A percentile compares a stretch with the other conserved stretches of the same genome.
Conservation (phyloP, 2,797 vertebrate genomes). For the Sebastes vulpes region DNA sequence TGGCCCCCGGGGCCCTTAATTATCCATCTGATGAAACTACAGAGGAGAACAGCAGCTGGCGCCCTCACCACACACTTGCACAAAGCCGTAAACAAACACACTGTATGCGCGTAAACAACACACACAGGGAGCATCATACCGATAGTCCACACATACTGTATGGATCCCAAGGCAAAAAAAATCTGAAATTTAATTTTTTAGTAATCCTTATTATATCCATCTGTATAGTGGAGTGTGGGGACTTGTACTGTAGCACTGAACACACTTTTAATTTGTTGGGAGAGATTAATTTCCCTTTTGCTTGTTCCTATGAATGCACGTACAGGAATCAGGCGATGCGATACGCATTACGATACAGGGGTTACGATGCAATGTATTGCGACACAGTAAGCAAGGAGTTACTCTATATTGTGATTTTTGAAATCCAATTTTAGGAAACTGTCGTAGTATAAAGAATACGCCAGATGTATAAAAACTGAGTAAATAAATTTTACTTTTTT, state of each 20-base stretch:
- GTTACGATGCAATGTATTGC: too few species aligned
- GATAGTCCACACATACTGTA: not conserved
- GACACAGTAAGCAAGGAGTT: too few species aligned
- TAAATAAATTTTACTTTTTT: too few species aligned
- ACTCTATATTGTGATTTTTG: too few species aligned
- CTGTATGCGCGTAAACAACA: not conserved
- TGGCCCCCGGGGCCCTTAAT: constrained; percentile 70
- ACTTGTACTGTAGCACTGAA: not conserved
- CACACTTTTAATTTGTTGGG: not conserved
- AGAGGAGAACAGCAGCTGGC: constrained; percentile 57
- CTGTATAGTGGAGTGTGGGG: not conserved
- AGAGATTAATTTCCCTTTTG: not conserved
- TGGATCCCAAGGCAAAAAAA: not conserved
- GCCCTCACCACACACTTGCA: constrained; percentile 7
- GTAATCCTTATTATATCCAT: not conserved
- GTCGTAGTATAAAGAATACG: too few species aligned
- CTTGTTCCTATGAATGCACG: not conserved
- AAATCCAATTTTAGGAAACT: too few species aligned
- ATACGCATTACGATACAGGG: too few species aligned
- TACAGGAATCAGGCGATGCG: too few species aligned
- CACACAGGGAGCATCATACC: not conserved
- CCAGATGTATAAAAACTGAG: too few species aligned
- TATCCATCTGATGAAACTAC: constrained; percentile 63
- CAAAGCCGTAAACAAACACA: constrained; percentile 24
- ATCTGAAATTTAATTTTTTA: not conserved